Conservation (phyloP, 1,140 invertebrate genomes). For the Brachionus plicatilis region DNA sequence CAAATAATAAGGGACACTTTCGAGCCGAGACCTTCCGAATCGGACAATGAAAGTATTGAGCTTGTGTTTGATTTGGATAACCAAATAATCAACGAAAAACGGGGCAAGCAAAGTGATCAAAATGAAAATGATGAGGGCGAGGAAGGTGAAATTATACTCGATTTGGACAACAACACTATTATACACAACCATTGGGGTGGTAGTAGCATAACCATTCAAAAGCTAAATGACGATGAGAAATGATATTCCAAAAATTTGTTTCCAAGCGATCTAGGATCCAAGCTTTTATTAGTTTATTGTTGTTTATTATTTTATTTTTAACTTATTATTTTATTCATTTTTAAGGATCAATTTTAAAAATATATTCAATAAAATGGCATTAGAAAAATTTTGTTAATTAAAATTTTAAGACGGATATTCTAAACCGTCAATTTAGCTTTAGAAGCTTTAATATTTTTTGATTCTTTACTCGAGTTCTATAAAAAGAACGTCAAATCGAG, state of each 20-base stretch:
- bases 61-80: slow-evolving; percentile 23
- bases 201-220: neutral
- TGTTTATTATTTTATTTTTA: neutral
- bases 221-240: neutral
- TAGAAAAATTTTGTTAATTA: neutral
- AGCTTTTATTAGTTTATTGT: neutral
- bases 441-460: neutral
- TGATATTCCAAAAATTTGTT: neutral
- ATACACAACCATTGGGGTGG: neutral
- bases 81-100: neutral
- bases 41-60: neutral
- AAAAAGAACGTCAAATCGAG: too few species aligned
- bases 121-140: neutral
- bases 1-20: neutral
- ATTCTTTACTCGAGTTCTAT: too few species aligned
- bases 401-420: slow-evolving; percentile 1
- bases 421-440: neutral
- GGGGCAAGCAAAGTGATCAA: neutral
- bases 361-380: neutral
- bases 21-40: neutral
- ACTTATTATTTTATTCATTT: neutral
- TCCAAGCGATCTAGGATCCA: neutral
- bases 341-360: neutral
- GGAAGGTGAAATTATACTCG: slow-evolving; percentile 18
- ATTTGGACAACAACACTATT: slow-evolving; percentile 35